Conservation (phyloP, 1,140 invertebrate genomes). For the Latrodectus geometricus region DNA sequence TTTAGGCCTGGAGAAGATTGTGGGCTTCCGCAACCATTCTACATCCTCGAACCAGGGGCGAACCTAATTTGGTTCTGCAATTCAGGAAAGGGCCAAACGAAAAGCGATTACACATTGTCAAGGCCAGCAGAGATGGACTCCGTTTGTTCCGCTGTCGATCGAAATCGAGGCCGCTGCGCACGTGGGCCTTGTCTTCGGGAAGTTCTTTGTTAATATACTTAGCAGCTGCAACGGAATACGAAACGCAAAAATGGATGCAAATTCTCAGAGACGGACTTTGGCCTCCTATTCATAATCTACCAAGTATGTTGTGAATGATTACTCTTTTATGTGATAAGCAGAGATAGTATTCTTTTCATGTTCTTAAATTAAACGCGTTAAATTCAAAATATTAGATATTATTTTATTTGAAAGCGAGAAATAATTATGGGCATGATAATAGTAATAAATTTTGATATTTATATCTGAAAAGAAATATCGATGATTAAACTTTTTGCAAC, state of each 20-base stretch:
- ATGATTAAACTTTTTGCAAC: no score
- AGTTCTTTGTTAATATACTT: slow-evolving; percentile 38
- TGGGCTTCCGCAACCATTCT: not conserved
- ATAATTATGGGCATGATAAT: no score
- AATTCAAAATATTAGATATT: no score
- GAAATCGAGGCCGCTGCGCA: slow-evolving; percentile 3
- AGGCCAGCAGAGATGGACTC: slow-evolving; percentile 5
- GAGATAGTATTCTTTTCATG: no score
- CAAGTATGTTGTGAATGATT: not conserved
- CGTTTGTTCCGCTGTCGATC: slow-evolving; percentile 22
- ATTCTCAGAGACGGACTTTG: slow-evolving; percentile 43
- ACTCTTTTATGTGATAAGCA: no score
- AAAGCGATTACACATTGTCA: not conserved
- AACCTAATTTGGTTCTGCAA: slow-evolving; percentile 1
- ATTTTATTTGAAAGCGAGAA: no score
- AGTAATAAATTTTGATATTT: no score
- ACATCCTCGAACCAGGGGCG: not conserved
- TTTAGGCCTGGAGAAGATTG: slow-evolving; percentile 24
- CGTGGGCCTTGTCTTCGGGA: slow-evolving; percentile 25
- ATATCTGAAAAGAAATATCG: no score
- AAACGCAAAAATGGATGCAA: slow-evolving; percentile 59
- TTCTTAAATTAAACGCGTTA: no score
- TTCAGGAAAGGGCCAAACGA: not conserved
- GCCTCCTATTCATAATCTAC: slow-evolving; percentile 12
- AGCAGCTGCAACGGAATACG: slow-evolving; percentile 42